Conservation (phyloP, 2,888 invertebrate genomes). For the Chloroclysta siterata region DNA sequence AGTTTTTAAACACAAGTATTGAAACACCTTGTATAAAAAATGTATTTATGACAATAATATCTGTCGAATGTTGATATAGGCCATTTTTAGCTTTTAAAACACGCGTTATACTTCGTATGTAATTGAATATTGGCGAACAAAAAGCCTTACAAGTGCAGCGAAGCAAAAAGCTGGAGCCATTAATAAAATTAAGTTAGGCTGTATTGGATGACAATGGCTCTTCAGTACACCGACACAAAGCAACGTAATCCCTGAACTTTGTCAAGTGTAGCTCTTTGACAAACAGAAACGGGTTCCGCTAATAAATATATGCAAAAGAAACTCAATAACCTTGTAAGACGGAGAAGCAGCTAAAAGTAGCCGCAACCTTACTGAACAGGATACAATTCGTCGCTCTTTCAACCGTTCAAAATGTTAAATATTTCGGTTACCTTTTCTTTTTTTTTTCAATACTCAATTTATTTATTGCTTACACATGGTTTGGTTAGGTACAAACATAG, state of each 20-base stretch:
- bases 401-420: neutral
- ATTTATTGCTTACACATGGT: too few species aligned
- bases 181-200: constrained; percentile 67
- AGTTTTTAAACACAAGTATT: too few species aligned
- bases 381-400: too few species aligned
- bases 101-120: neutral
- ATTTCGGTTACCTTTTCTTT: neutral
- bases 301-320: constrained; percentile 1
- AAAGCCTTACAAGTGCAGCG: constrained; percentile 38
- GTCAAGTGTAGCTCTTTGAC: constrained; percentile 16
- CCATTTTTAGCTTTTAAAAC: neutral
- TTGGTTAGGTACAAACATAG: too few species aligned
- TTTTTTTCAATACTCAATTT: too few species aligned
- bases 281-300: constrained; percentile 2
- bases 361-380: neutral
- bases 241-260: constrained; percentile 27
- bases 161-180: constrained; percentile 48
- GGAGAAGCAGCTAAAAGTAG: neutral
- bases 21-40: too few species aligned
- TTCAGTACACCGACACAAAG: constrained; percentile 52
- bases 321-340: neutral
- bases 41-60: too few species aligned
- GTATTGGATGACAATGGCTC: constrained; percentile 64
- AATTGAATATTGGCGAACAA: constrained; percentile 29
- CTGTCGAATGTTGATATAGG: too few species aligned